Evolutionary conservation across 2,113 vertebrate species (phyloP).

Genomic region (Eidolon helvum): DNA sequence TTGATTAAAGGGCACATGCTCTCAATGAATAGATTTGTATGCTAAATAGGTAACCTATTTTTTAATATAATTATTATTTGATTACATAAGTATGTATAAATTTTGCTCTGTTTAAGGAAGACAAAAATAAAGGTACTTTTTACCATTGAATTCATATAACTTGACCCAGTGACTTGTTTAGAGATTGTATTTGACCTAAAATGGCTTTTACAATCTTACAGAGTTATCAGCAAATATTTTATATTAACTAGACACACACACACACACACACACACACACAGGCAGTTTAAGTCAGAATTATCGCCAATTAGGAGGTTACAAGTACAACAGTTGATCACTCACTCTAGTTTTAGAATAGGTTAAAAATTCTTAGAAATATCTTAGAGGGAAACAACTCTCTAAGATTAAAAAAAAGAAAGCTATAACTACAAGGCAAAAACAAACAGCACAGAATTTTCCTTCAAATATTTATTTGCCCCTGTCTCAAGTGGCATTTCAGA

Average conservation of each 20-base stretch:
- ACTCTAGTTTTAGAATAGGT: background rate
- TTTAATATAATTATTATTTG: background rate
- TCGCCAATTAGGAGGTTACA: background rate
- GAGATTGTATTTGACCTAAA: background rate
- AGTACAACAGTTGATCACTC: background rate
- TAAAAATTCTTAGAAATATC: background rate
- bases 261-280: background rate
- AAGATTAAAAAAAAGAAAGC: background rate
- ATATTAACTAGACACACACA: background rate
- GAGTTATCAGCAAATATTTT: background rate
- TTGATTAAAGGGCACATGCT: background rate
- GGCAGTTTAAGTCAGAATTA: background rate
- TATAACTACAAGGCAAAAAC: background rate
- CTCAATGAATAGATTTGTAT: background rate
- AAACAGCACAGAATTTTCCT: background rate
- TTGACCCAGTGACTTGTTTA: background rate
- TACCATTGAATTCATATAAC: background rate
- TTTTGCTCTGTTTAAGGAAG: background rate
- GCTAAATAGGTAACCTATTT: background rate
- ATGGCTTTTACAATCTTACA: background rate
- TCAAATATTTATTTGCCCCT: background rate
- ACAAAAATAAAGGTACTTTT: background rate
- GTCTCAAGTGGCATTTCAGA: background rate
- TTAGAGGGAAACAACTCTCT: background rate
- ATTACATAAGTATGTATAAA: background rate